Evolutionary conservation across 1,140 invertebrate species (phyloP), one percentile per base, ranked within the genome.

Genomic region (Drosophila navojoa): DNA sequence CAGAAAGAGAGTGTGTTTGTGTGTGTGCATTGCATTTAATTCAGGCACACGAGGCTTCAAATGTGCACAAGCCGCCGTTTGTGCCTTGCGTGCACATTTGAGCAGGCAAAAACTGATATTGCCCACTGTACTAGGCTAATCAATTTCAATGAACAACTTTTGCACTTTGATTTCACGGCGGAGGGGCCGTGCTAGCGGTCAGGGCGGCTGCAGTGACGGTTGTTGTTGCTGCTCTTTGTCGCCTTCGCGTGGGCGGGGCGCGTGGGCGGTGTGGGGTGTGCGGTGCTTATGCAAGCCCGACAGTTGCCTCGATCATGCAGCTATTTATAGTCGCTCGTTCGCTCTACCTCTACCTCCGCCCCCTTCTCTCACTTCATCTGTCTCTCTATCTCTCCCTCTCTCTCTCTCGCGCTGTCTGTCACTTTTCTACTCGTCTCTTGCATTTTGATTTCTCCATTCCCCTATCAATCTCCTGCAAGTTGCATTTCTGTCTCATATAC

Each of bases 141-240:
- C 64, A 87, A 82, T 79, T 89, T 89, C 76, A 89, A 87, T 86
- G 69, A 79, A 66, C 60, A 82, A 49, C 40, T 63, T 79, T 81
- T 86, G 81, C 78, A 87, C 82, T 85, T 80, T 77, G 81, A 79
- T 79, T 81, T 71, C 19, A 9, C 9, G 42, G 42, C 42, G n/a
- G 15, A 4, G 15, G n/a, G n/a, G 13, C 38, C 1, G 1, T 7
- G 35, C 0, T 3, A n/a, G 52, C n/a, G 15, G 7, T 0, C 32
- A 32, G 32, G 32, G 32, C 32, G 32, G 32, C 32, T 7, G 32
- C 32, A 9, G 32, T 0, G 32, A 7, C 32, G 6, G 1, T 7
- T 7, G 7, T 9, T 7, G 32, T 32, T 25, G 47, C 4, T 11
- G 16, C 3, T 38, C 10, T 38, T 49, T 38, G 35, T 11, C 35